Base-by-base conservation (phyloP, 2,113 vertebrate species). In the Notothenia coriiceps region DNA sequence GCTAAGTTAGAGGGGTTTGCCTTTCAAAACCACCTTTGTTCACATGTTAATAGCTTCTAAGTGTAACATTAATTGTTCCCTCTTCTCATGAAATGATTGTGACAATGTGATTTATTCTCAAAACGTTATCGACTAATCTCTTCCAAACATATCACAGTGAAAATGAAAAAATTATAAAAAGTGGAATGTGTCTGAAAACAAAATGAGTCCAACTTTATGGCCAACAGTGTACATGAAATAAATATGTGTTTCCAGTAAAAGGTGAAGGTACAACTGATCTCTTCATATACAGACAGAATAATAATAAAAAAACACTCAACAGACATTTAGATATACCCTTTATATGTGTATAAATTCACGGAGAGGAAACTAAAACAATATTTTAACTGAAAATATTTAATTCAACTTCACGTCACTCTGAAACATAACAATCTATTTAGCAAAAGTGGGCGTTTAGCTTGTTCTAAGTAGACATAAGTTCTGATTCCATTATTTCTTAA, bases 21-120 rank as follows among this genome's bases (percentile, higher is more conserved):
- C 82, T 89, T 91, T 91, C 78, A 88, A 82, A 81, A 65, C 63
- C 83, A 87, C 78, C 86, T 85, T 80, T 87, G 75, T 70, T 52
- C 70, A 56, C 60, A 63, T 85, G 79, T 87, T 87, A 85, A 87
- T 85, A 76, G 72, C 74, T 77, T 64, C 54, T 70, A 80, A 85
- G 70, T 86, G 82, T 70, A 68, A 72, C 68, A 77, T 62, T 87
- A 90, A 88, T 65, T 76, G 22, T 4, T 29, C 29, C 29, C 3
- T 29, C 29, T 29, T 29, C 29, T 29, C 29, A 29, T 29, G 29
- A 29, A 29, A 29, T 29, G 29, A 29, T 29, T 29, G 29, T 29
- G 29, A 29, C 29, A 29, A 29, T 29, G 29, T 29, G 29, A 29
- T 29, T 29, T 29, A 29, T 29, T 29, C 29, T 29, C 29, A 29